Base-by-base conservation (phyloP, 2,113 vertebrate species). In the Etheostoma cragini region DNA sequence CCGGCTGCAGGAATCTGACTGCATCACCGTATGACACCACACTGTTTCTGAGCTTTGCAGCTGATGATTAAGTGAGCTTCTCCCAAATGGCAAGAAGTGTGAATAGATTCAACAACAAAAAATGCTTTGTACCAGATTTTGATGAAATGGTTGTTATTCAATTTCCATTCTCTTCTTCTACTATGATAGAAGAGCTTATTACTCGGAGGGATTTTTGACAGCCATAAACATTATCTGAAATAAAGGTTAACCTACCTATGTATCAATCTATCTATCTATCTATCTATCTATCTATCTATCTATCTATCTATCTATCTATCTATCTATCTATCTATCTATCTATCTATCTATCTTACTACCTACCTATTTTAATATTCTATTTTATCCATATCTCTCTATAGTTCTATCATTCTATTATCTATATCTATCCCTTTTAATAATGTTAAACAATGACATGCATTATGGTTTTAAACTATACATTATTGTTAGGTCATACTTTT, bases 1-100 rank as follows among this genome's bases (percentile, higher is more conserved):
- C 42, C 60, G 24, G 78, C 16, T 60, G 71, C 62, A 72, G 86
- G 65, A 81, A 87, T 87, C 64, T 75, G 84, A 64, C 58, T 65
- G 54, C 64, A 76, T 84, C 83, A 77, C 63, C 65, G 84, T 69
- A 77, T 58, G 76, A 46, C 70, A 42, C n/a, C 65, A 12, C 70
- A 13, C 54, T 38, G 50, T 70, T 12, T 30, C 42, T 33, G 56
- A 49, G 54, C 6, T 42, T 12, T 62, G 16, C 2, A 46, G 49
- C 50, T 35, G 19, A 78, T 49, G 35, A 75, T 16, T 12, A 3
- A 3, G 8, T 21, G 54, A 46, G 54, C 46, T 63, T 24, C 22
- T 14, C 7, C n/a, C 7, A 56, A 54, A 49, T 46, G 21, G 21
- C 10, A 38, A 49, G 33, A 42, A 3, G 46, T 33, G 15, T 12